Evolutionary conservation across 92 coral and sea anemone species (phyloP), one percentile per base, ranked within the genome.

Genomic region (Porites divaricata): DNA sequence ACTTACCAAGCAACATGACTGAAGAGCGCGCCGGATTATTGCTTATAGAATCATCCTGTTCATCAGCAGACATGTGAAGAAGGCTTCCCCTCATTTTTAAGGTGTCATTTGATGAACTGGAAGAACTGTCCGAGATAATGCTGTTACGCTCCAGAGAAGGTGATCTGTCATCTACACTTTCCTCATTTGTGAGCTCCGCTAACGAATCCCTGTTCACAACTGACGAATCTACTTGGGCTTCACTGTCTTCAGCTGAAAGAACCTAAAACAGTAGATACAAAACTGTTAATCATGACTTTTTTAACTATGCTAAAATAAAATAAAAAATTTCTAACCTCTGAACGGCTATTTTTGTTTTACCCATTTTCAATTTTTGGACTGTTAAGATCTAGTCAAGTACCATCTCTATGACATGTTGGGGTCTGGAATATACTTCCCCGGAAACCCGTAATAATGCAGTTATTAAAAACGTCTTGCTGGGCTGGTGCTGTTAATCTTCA

Each of bases 131-230:
- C 10, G 98, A 94, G 67, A 90, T 91, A 20, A 88, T 84, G 70
- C 97, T 91, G 51, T 83, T 85, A 3, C 88, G 83, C 53, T 91
- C 95, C 10, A 63, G 20, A 10, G 90, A 77, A 6, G 90, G 93
- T 52, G 93, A 92, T 67, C 95, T 94, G 72, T 94, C 98, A 65
- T 94, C 98, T 8, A 94, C 98, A 78, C 98, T 94, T 69, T 89
- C 98, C 78, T 94, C 98, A 62, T 94, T 94, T 20, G 94, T 94
- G 16, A 94, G 80, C 26, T 94, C 94, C 4, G 95, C 89, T 26
- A 94, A 63, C 64, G 91, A 75, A 24, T 89, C 76, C 65, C 80
- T 82, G 85, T 83, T 63, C 45, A 82, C 62, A 59, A 63, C 49
- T 49, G 86, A 82, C 9, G 71, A 61, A 49, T 79, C 53, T 12